phyloP scores from a whole-genome alignment of 1,140 invertebrate genomes.

The Bombus superbus region DNA sequence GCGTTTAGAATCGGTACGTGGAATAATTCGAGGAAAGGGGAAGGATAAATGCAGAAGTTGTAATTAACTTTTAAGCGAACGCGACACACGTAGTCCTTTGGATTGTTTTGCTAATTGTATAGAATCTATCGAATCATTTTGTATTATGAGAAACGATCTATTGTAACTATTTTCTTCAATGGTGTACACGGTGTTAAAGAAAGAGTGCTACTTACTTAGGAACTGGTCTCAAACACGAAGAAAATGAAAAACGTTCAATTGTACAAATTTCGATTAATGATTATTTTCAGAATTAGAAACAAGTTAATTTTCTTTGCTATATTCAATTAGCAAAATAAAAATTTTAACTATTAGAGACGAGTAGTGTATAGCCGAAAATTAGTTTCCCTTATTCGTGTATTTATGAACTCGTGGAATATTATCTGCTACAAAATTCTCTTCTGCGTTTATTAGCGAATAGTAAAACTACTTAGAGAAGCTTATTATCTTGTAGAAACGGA shows the following conservation, averaged over 20 bases:
- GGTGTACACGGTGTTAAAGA: not conserved
- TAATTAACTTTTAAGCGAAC: not conserved
- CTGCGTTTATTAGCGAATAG: not conserved
- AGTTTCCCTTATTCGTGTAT: not conserved
- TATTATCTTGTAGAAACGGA: not conserved
- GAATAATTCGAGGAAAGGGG: not conserved
- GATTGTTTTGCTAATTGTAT: too few relatives aligned
- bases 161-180: not conserved
- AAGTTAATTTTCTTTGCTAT: too few relatives aligned
- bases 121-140: not conserved
- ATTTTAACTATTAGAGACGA: not conserved
- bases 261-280: not conserved
- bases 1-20: not conserved
- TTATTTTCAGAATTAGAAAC: too few relatives aligned
- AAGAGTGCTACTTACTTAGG: not conserved
- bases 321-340: not conserved
- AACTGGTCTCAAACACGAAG: not conserved
- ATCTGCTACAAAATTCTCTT: not conserved
- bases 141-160: not conserved
- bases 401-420: not conserved
- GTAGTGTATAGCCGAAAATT: too few relatives aligned
- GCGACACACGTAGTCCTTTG: not conserved
- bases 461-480: not conserved
- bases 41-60: not conserved
- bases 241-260: not conserved